A percentile compares a stretch with the other conserved stretches of the same genome.
Conservation (phyloP, 2,888 invertebrate genomes). For the Leptopilina syphax region DNA sequence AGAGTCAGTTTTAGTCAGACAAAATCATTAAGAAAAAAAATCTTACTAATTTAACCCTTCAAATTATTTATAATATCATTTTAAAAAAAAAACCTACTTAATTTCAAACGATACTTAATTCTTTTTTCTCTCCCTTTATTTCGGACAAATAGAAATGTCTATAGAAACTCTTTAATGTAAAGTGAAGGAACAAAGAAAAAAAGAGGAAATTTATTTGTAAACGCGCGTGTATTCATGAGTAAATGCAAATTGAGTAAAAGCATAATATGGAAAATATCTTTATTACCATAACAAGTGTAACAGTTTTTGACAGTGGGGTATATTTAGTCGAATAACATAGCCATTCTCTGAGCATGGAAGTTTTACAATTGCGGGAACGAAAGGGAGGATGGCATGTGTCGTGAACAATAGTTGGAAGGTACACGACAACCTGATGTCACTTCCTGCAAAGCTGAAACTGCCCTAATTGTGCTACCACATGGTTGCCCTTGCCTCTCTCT, state of each 20-base stretch:
- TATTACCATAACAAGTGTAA: slow-evolving; percentile 27
- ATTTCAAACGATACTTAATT: too few species aligned
- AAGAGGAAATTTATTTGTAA: too few species aligned
- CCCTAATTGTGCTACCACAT: slow-evolving; percentile 62
- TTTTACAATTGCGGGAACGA: slow-evolving; percentile 29
- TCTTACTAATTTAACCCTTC: too few species aligned
- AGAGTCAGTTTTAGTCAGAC: too few species aligned
- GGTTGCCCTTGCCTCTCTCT: slow-evolving; percentile 23
- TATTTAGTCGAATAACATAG: slow-evolving; percentile 27
- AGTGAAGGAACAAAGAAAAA: too few species aligned
- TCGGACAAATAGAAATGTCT: too few species aligned
- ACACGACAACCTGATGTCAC: slow-evolving; percentile 68
- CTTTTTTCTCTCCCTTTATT: too few species aligned
- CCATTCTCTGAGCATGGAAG: slow-evolving; percentile 12
- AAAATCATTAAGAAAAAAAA: too few species aligned
- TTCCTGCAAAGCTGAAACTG: slow-evolving; percentile 66
- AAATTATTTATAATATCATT: too few species aligned
- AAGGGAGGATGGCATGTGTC: slow-evolving; percentile 64
- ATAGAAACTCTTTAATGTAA: too few species aligned
- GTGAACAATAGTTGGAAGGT: slow-evolving; percentile 66
- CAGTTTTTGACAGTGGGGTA: slow-evolving; percentile 26
- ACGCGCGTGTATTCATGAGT: background rate
- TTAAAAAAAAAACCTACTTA: too few species aligned
- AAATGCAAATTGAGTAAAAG: slow-evolving; percentile 1
- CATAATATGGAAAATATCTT: background rate